Evolutionary conservation across 2,113 vertebrate species (phyloP), one percentile per base, ranked within the genome.

Genomic region (Notechis scutatus): DNA sequence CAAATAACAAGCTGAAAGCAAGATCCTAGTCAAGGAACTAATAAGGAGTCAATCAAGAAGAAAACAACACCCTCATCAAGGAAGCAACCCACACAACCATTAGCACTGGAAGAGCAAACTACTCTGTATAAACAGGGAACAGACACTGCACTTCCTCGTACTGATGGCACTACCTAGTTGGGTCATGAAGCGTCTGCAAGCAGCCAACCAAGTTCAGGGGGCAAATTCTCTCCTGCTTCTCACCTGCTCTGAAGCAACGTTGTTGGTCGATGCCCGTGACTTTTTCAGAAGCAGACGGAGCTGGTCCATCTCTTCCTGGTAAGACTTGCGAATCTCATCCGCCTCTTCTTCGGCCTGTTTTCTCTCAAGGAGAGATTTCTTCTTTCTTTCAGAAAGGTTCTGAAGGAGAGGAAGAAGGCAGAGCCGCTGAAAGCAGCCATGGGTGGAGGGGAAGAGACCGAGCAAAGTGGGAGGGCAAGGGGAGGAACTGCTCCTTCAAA

Each of bases 311-410:
- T 99, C 98, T 96, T 98, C 97, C 96, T 99, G 98, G 85, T 97
- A 94, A 0, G 95, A 98, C 92, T 95, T 98, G 52, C 98, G 98
- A 1, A 98, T 95, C 95, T 99, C 99, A 59, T 99, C 98, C 95
- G 98, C 96, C 96, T 99, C 99, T 24, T 99, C 98, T 89, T 99
- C 98, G 0, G 98, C 98, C 34, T 97, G 98, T 95, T 98, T 98
- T 29, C 98, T 98, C 96, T 99, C 99, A 0, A 96, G 96, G 39
- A 98, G 98, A 34, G 98, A 99, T 96, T 99, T 99, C 96, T 96
- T 98, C 96, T 99, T 99, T 95, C 99, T 98, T 93, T 99, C 99
- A 18, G 96, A 97, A 57, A 99, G 97, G 39, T 96, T 98, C 99
- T 99, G 93, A 94, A 95, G 5, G 93, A 95, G 6, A 93, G 74